phyloP scores from a whole-genome alignment of 1,140 invertebrate species.

The Marisa cornuarietis region DNA sequence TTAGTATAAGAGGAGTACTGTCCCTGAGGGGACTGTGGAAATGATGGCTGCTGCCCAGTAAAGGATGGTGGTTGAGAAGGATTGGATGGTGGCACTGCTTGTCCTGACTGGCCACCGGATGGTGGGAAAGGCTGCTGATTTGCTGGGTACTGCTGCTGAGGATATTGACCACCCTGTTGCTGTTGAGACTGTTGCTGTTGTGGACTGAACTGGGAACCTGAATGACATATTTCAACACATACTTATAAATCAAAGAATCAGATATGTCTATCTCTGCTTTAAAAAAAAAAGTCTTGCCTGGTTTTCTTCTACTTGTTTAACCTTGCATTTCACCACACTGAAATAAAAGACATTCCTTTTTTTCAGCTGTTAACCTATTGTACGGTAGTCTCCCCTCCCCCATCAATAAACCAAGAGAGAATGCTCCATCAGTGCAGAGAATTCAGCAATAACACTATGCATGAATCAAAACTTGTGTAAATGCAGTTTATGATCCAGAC shows the following conservation, averaged over 20 bases:
- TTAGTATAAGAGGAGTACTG: slow-evolving; percentile 47
- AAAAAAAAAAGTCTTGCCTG: too few species aligned
- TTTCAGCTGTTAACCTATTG: too few species aligned
- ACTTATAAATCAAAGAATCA: slow-evolving; percentile 7
- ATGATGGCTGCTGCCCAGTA: slow-evolving; percentile 41
- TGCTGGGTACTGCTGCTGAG: slow-evolving; percentile 32
- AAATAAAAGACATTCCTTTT: too few species aligned
- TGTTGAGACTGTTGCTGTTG: slow-evolving; percentile 36
- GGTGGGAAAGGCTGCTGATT: slow-evolving; percentile 43
- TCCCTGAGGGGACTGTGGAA: slow-evolving; percentile 37
- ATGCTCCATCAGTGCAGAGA: too few species aligned
- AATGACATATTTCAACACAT: neutral
- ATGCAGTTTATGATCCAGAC: too few species aligned
- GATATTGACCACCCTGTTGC: slow-evolving; percentile 20
- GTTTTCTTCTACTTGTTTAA: too few species aligned
- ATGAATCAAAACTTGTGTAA: too few species aligned
- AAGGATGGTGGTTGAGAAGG: neutral
- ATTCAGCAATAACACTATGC: too few species aligned
- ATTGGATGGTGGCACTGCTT: slow-evolving; percentile 6
- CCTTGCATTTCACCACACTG: too few species aligned
- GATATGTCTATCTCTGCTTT: too few species aligned
- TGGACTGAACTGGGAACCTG: slow-evolving; percentile 21
- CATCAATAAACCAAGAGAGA: too few species aligned
- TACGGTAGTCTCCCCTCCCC: too few species aligned
- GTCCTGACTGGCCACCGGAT: slow-evolving; percentile 12